phyloP scores from a whole-genome alignment of 2,888 invertebrate species.

The Darwinula stevensoni region DNA sequence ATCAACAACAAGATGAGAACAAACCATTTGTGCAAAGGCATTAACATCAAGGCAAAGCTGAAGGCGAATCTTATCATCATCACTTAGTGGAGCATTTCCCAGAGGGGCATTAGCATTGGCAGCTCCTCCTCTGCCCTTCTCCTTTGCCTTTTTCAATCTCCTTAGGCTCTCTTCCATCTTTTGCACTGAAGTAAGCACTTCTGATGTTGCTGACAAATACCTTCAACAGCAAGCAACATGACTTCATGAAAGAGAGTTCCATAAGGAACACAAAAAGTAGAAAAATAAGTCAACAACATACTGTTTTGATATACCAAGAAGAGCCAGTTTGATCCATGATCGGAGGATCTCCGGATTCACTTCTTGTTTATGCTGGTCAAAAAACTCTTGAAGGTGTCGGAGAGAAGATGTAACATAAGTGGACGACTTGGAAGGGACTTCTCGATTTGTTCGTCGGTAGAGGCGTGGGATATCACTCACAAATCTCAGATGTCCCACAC shows the following conservation, averaged over 20 bases:
- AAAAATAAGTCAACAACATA: constrained; percentile 20
- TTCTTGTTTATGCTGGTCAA: too few species aligned
- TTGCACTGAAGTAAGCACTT: constrained; percentile 70
- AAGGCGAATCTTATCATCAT: constrained; percentile 76
- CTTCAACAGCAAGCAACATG: constrained; percentile 11
- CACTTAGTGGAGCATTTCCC: constrained; percentile 31
- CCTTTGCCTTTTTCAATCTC: constrained; percentile 53
- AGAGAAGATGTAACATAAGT: too few species aligned
- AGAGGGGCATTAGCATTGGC: constrained; percentile 15
- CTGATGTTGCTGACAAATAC: constrained; percentile 29
- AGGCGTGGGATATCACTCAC: constrained; percentile 77
- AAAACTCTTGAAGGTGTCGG: too few species aligned
- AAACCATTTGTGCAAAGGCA: constrained; percentile 23
- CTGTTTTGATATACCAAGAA: constrained; percentile 19
- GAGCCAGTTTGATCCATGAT: constrained; percentile 8
- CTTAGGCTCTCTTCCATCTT: constrained; percentile 82
- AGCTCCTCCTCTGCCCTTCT: constrained; percentile 18
- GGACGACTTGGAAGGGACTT: constrained; percentile 47
- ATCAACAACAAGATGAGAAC: too few species aligned
- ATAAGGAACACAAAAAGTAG: constrained; percentile 25
- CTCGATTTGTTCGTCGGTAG: constrained; percentile 69
- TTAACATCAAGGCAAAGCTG: constrained; percentile 64
- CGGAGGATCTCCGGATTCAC: too few species aligned
- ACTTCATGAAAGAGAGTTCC: neutral
- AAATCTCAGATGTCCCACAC: constrained; percentile 13